These are phyloP conservation scores for Acleris holmiana DNA, from an alignment of 2,888 invertebrate species.

Conservation along the genomic window DNA sequence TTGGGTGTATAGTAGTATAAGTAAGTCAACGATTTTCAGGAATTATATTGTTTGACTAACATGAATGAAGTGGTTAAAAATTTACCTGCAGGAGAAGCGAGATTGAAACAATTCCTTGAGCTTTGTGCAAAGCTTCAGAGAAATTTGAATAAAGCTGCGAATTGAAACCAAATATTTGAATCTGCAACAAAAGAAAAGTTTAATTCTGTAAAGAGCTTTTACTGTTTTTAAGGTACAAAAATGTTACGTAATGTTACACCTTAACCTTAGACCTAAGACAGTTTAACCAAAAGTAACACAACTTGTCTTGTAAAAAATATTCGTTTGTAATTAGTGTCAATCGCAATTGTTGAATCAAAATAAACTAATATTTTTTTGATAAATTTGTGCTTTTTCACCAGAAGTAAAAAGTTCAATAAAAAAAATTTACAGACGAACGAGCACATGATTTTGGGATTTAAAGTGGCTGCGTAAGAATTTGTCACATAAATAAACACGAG, in stretches of 20 bases:
- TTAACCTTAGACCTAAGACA: no score
- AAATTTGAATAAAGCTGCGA: constrained; percentile 98
- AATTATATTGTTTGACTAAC: neutral
- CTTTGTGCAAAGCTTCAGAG: constrained; percentile 96
- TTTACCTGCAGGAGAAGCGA: constrained; percentile 97
- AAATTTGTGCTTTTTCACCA: neutral
- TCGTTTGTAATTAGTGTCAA: no score
- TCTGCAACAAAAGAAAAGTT: constrained; percentile 86
- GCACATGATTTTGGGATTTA: constrained; percentile 70
- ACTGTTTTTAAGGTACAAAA: no score
- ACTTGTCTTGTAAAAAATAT: neutral
- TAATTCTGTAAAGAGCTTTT: neutral
- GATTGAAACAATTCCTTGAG: constrained; percentile 97
- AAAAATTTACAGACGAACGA: constrained; percentile 56
- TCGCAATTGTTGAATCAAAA: no score
- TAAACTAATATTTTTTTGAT: no score
- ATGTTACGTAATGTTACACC: neutral
- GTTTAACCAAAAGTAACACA: neutral
- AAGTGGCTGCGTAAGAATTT: constrained; percentile 76
- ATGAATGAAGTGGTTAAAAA: constrained; percentile 17
- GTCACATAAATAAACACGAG: constrained; percentile 82
- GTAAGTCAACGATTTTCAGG: no score
- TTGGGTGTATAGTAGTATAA: no score
- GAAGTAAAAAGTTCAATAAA: constrained; percentile 30
- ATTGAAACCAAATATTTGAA: constrained; percentile 99